Evolutionary conservation across 2,113 vertebrate genomes (phyloP), one percentile per base, ranked within the genome.

Genomic region (Cephalopterus ornatus): DNA sequence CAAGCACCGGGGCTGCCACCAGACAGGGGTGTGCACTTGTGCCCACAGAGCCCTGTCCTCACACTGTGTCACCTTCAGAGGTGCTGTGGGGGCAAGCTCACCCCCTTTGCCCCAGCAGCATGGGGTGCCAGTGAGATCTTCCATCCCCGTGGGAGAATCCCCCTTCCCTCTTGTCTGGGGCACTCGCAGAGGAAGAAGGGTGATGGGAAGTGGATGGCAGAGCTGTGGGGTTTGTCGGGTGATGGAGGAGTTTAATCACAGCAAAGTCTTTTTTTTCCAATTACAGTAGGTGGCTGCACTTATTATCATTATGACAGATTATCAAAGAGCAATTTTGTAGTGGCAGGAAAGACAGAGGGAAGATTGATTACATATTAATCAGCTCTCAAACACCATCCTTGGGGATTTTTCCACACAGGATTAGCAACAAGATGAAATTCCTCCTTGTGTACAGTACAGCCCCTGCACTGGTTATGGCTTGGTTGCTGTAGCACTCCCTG

Each of bases 271-370:
- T 95, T 96, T 75, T 50, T 59, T 59, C 88, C 87, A 92, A 58
- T 95, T 89, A 92, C 47, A 73, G 96, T 89, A 93, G 95, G 95
- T 96, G 93, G 92, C 91, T 95, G 90, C 78, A 85, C 89, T 96
- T 81, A 77, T 79, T 96, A 85, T 55, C 79, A 2, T 91, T 84
- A 72, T 91, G 94, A 97, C 95, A 95, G 88, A 88, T 89, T 55
- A 73, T 80, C 77, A 90, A 81, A 72, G 88, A 91, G 72, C 59
- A 58, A 87, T 88, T 92, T 53, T 2, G 6, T 72, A 41, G 84
- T 55, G 44, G 85, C 85, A 72, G 65, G 56, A 50, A 68, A 91
- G 91, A 80, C 71, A 84, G 96, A 56, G 55, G 85, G 26, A 59
- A 87, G 90, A 86, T 39, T 73, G 65, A 92, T 80, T 55, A 58